These are phyloP conservation scores for Andrena trimmerana DNA, from an alignment of 2,888 invertebrate species.

Conservation along the genomic window DNA sequence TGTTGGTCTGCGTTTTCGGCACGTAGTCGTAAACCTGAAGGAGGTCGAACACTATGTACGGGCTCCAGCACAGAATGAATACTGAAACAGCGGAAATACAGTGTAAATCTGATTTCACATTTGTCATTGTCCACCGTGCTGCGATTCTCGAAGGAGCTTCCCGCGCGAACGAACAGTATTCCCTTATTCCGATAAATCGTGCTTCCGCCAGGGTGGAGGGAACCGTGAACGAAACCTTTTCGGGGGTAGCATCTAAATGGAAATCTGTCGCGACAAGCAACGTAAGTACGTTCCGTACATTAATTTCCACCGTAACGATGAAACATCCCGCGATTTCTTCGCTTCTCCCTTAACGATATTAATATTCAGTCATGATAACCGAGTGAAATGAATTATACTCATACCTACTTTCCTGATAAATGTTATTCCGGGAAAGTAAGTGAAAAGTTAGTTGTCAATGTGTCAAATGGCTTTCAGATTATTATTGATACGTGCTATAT, in stretches of 20 bases:
- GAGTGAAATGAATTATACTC: no score
- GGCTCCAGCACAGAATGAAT: slow-evolving; percentile 97
- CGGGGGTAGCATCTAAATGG: not conserved
- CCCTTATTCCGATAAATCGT: not conserved
- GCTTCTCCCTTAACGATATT: no score
- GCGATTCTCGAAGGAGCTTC: not conserved
- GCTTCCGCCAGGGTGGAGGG: not conserved
- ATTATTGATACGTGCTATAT: no score
- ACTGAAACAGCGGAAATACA: slow-evolving; percentile 87
- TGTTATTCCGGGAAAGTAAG: no score
- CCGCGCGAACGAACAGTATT: no score
- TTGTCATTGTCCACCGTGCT: not conserved
- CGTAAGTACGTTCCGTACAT: no score
- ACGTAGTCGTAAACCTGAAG: slow-evolving; percentile 95
- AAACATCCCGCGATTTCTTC: no score
- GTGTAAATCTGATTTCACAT: slow-evolving; percentile 1
- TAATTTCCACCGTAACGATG: no score
- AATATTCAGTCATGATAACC: no score
- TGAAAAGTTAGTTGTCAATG: no score
- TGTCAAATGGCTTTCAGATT: no score
- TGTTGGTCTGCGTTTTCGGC: slow-evolving; percentile 91
- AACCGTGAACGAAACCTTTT: not conserved
- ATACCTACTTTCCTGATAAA: no score
- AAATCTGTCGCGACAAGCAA: slow-evolving; percentile 11
- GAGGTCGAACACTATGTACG: slow-evolving; percentile 96